Base-by-base conservation (phyloP, 2,797 vertebrate genomes). In the Tympanoctomys barrerae region DNA sequence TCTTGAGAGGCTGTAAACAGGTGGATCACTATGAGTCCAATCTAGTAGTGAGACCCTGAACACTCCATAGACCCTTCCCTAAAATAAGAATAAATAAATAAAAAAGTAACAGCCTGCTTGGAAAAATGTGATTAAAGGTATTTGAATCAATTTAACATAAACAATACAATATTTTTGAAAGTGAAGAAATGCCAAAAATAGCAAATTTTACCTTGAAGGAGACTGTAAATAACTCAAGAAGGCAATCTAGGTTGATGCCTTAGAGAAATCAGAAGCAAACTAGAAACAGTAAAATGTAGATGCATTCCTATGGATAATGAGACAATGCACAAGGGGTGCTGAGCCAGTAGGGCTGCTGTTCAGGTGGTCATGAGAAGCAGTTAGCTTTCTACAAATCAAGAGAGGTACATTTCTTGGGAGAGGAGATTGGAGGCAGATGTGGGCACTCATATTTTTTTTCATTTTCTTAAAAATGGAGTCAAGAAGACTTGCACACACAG, bases 391-490 rank as follows among this genome's bases (percentile, higher is more conserved):
- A 12, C 3, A 61, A 62, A 28, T 68, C 16, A 64, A 46, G 59
- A 70, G 70, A 6, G 7, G 1, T 86, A 14, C 36, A 52, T 54
- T 28, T 66, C 57, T 61, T n/a, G 33, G 10, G 52, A 24, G 52
- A 79, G 33, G 36, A 94, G 3, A 7, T 26, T 66, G 11, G 54
- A 66, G 28, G 10, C 33, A 62, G 52, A 54, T 7, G 19, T 9
- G 8, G 5, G n/a, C 18, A 57, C 71, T 94, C 54, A 92, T 54
- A 14, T 81, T 91, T 95, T 36, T 68, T 7, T 70, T 71, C 66
- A 73, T 81, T 81, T 88, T 86, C 75, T 89, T 93, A 95, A 39
- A 31, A 71, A 59, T 24, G 7, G 13, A 94, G 39, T 52, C 54
- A 1, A 68, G 66, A 80, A 75, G 22, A 62, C 18, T 33, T n/a